A percentile compares a stretch with the other conserved stretches of the same genome.
Conservation (phyloP, 2,113 vertebrate species). For the Otolemur garnettii region DNA sequence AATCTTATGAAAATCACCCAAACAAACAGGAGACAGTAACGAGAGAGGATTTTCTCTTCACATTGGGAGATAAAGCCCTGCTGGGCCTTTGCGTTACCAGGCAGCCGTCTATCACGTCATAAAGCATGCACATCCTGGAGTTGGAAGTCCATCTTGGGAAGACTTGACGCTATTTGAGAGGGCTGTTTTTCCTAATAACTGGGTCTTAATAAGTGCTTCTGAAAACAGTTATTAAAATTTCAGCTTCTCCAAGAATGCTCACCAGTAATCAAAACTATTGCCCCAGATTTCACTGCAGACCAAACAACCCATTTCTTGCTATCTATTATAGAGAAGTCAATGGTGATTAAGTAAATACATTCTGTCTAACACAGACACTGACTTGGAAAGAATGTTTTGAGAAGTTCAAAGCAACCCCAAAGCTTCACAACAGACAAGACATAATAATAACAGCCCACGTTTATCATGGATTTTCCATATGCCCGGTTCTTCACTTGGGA, state of each 20-base stretch:
- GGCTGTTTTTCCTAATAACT: not conserved
- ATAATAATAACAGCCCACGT: not conserved
- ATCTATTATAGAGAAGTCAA: conserved; percentile 28
- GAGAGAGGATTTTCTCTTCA: conserved; percentile 25
- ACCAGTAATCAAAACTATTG: conserved; percentile 6
- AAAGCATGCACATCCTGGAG: not conserved
- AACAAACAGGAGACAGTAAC: not conserved
- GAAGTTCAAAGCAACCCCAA: not conserved
- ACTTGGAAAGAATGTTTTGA: conserved; percentile 24
- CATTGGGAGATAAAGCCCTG: not conserved
- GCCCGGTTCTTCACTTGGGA: not conserved
- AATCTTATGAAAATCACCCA: not conserved
- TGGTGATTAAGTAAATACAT: conserved; percentile 38
- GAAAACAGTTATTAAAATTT: conserved; percentile 54
- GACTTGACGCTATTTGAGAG: not conserved
- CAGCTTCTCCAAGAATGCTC: conserved; percentile 46
- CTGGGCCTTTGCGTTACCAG: not conserved
- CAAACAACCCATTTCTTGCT: conserved; percentile 41
- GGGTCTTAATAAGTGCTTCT: conserved; percentile 26
- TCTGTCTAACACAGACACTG: not conserved
- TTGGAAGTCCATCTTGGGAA: not conserved
- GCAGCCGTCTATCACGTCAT: conserved; percentile 6
- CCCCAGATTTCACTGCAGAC: conserved; percentile 8
- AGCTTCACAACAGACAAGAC: conserved; percentile 34
- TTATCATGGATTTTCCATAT: not conserved